Evolutionary conservation across 2,113 vertebrate species (phyloP), one percentile per base, ranked within the genome.

Genomic region (Mesembrinibis cayennensis): DNA sequence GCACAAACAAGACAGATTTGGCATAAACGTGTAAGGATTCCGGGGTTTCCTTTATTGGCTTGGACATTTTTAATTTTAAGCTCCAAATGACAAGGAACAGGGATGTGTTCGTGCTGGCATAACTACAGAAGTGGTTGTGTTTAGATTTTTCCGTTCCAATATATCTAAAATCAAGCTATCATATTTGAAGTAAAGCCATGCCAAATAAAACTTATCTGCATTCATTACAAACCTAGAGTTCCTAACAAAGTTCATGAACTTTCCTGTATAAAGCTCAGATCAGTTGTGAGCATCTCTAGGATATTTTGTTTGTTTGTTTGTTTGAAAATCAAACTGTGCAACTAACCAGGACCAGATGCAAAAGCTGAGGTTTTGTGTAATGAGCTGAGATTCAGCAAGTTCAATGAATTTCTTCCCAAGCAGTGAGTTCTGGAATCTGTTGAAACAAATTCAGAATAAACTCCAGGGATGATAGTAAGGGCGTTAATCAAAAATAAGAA

Each of bases 31-130:
- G 34, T 89, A 85, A 82, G 67, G 34, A 89, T 80, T 85, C 55
- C 86, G 45, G 34, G 10, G 13, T 96, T 93, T 90, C 52, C 73
- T 66, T 88, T 84, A 72, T 53, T 62, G 62, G 34, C 77, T 63
- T 71, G 36, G 59, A 42, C 52, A 63, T 87, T 92, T 91, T 65
- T 87, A 61, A 89, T 69, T 85, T 91, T 88, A 95, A 88, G 38
- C 58, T 93, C 40, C 30, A 63, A 63, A 62, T 66, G 38, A 80
- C 53, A 53, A 92, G 74, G 26, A 91, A 73, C 44, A 85, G 34
- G 10, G 38, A 66, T 77, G 10, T 95, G 50, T 88, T 95, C 94
- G 34, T 95, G 74, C 91, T 95, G 93, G 73, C 84, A 50, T 73
- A 71, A 67, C 70, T 91, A 89, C 45, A 97, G 49, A 85, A 77